A percentile compares a stretch with the other conserved stretches of the same genome.
phyloP scores from a whole-genome alignment of 2,888 invertebrate genomes.

The Patella caerulea region DNA sequence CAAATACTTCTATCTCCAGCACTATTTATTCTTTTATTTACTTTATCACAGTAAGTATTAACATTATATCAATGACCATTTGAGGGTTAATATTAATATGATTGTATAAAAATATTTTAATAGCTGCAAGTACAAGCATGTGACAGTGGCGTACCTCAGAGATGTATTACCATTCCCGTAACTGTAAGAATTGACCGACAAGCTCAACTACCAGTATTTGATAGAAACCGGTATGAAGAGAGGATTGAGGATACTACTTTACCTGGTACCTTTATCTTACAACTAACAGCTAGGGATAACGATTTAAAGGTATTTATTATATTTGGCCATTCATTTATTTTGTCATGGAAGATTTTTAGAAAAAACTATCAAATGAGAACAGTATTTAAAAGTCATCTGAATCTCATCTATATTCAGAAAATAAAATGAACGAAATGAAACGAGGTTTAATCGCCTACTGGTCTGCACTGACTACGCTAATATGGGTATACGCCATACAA shows the following conservation, averaged over 20 bases:
- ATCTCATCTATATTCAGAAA: no score
- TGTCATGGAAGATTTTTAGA: no score
- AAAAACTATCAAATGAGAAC: no score
- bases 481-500: no score
- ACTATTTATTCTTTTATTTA: neutral
- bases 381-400: no score
- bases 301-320: neutral
- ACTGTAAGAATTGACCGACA: neutral
- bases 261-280: neutral
- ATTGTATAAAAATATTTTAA: neutral
- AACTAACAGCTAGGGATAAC: neutral
- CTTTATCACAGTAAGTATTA: neutral
- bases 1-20: no score
- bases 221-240: neutral
- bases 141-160: neutral
- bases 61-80: neutral
- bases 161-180: neutral
- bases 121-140: neutral
- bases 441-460: no score
- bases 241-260: neutral
- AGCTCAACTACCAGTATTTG: neutral
- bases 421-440: no score
- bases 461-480: no score
- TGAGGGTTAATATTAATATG: neutral
- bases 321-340: no score